Evolutionary conservation across 2,797 vertebrate species (phyloP).

Genomic region (Sebastes taczanowskii): DNA sequence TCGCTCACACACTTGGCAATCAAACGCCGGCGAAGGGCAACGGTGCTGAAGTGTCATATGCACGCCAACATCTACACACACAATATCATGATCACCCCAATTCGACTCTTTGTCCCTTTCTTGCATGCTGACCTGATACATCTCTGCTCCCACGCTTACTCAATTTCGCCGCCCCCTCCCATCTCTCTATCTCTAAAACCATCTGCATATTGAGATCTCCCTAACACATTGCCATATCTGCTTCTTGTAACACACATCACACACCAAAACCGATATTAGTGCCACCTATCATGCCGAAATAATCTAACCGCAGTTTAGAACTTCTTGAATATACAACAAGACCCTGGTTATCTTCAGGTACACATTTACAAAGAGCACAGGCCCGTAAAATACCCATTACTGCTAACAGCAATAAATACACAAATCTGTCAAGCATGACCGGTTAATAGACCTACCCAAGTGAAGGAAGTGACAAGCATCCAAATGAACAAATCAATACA

Average conservation of each 20-base stretch:
- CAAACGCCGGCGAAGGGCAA: slow-evolving; percentile 50
- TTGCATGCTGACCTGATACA: not conserved
- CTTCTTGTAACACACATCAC: not conserved
- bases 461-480: slow-evolving; percentile 12
- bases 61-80: not conserved
- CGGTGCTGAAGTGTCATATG: slow-evolving; percentile 1
- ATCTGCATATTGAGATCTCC: slow-evolving; percentile 4
- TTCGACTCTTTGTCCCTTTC: not conserved
- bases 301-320: not conserved
- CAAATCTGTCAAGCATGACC: slow-evolving; percentile 8
- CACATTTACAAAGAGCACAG: slow-evolving; percentile 6
- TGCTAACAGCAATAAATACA: slow-evolving; percentile 36
- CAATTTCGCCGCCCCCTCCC: not conserved
- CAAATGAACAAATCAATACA: slow-evolving; percentile 9
- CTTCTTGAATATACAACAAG: not conserved
- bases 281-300: not conserved
- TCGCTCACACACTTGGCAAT: slow-evolving; percentile 29
- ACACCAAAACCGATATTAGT: not conserved
- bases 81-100: slow-evolving; percentile 14
- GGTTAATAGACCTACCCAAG: slow-evolving; percentile 17
- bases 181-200: slow-evolving; percentile 2
- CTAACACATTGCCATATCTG: not conserved
- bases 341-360: not conserved
- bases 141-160: not conserved
- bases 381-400: slow-evolving; percentile 19